Conservation (phyloP, 2,797 vertebrate species). For the Ambastaia sidthimunki region DNA sequence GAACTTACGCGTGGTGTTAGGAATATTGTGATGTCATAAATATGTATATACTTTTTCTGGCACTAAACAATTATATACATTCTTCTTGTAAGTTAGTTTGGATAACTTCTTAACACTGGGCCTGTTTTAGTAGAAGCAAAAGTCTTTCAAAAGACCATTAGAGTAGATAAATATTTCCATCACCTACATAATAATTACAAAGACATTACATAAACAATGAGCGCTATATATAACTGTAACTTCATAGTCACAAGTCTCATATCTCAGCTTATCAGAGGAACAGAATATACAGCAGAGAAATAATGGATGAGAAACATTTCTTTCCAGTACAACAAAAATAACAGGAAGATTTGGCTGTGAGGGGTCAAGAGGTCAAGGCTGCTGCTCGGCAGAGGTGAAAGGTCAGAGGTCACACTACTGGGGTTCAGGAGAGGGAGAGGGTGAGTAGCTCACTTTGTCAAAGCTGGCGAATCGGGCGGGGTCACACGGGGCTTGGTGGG, state of each 20-base stretch:
- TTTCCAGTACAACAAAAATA: neutral
- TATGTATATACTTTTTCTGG: neutral
- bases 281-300: neutral
- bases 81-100: neutral
- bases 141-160: neutral
- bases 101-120: neutral
- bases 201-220: slow-evolving; percentile 2
- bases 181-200: slow-evolving; percentile 12
- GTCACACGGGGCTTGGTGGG: slow-evolving; percentile 86
- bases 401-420: slow-evolving; percentile 63
- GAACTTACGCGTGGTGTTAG: slow-evolving; percentile 21
- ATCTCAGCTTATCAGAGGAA: slow-evolving; percentile 16
- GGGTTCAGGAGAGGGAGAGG: slow-evolving; percentile 72
- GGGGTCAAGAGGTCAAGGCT: slow-evolving; percentile 68
- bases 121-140: slow-evolving; percentile 27
- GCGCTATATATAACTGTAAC: neutral
- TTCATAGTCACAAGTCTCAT: neutral
- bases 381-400: slow-evolving; percentile 61
- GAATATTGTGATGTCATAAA: slow-evolving; percentile 34
- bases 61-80: slow-evolving; percentile 1
- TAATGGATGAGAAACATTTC: neutral
- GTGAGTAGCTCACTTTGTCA: slow-evolving; percentile 97
- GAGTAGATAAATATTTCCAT: slow-evolving; percentile 5
- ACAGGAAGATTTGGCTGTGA: slow-evolving; percentile 66
- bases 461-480: slow-evolving; percentile 95